These are phyloP conservation scores for Gallinago stenura DNA, from an alignment of 2,797 vertebrate species.

Conservation along the genomic window DNA sequence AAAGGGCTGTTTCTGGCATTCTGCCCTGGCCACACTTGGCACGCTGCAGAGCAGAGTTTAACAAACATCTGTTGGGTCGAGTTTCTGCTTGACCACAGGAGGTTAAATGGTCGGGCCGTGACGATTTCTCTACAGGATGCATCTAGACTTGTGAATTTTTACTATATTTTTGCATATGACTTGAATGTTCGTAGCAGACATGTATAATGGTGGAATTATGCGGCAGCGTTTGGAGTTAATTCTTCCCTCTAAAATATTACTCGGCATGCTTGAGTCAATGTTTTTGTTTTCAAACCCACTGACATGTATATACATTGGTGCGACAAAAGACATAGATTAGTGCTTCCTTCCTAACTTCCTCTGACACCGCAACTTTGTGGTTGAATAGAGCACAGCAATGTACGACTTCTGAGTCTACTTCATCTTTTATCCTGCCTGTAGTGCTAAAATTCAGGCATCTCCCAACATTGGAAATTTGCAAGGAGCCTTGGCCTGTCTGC, in stretches of 20 bases:
- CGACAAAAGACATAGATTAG: not conserved
- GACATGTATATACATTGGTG: not conserved
- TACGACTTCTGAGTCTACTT: not conserved
- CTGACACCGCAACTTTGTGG: not conserved
- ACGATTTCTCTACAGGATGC: not conserved
- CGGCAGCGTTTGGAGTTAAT: not conserved
- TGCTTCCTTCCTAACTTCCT: not conserved
- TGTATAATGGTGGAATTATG: not conserved
- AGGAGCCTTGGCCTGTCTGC: not conserved
- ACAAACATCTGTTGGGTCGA: constrained; percentile 13
- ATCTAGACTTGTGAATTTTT: not conserved
- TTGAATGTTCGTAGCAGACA: not conserved
- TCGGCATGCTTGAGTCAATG: not conserved
- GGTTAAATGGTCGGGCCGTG: not conserved
- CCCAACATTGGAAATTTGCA: not conserved
- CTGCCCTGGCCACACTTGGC: not conserved
- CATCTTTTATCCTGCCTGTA: not conserved
- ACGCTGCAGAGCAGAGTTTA: not conserved
- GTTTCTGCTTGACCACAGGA: not conserved
- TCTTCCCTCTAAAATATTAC: not conserved
- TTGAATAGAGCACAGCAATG: not conserved
- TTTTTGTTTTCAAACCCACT: not conserved
- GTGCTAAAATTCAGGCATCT: not conserved
- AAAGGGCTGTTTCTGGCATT: not conserved
- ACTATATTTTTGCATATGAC: not conserved